A percentile compares a stretch with the other conserved stretches of the same genome.
phyloP scores from a whole-genome alignment of 2,113 vertebrate genomes.

The Pangasianodon hypophthalmus region DNA sequence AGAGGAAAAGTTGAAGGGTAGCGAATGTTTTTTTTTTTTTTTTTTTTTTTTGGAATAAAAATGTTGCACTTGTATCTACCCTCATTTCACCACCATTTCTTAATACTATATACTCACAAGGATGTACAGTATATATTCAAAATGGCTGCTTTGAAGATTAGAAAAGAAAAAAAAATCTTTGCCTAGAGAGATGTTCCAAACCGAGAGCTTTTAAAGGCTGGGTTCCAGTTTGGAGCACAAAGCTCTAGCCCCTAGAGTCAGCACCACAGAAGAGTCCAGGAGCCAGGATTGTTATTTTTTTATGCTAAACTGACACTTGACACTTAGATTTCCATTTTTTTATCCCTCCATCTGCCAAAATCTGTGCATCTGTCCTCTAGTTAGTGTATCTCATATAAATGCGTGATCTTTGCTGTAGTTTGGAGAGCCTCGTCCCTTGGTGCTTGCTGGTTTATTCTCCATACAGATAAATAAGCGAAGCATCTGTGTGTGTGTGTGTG shows the following conservation, averaged over 20 bases:
- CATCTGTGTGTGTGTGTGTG: background rate
- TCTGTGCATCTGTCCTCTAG: background rate
- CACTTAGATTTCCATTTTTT: conserved; percentile 17
- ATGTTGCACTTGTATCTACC: background rate
- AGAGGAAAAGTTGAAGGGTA: conserved; percentile 1
- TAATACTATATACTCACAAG: background rate
- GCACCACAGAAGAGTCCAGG: background rate
- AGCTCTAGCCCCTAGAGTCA: conserved; percentile 16
- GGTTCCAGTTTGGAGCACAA: conserved; percentile 12
- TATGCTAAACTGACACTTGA: conserved; percentile 5
- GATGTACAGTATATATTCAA: background rate
- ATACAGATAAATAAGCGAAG: background rate
- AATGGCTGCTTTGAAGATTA: background rate
- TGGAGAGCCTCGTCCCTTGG: background rate
- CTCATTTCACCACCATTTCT: background rate
- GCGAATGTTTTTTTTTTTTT: background rate
- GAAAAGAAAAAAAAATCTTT: background rate
- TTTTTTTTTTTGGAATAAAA: background rate
- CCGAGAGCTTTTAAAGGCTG: conserved; percentile 5
- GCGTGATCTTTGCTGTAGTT: conserved; percentile 1
- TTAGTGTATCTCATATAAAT: background rate
- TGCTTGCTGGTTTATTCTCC: background rate
- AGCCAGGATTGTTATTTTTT: background rate
- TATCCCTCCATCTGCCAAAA: background rate
- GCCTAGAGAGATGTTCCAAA: background rate